Evolutionary conservation across 2,797 vertebrate species (phyloP), one percentile per base, ranked within the genome.

Genomic region (Anisognathus igniventris): DNA sequence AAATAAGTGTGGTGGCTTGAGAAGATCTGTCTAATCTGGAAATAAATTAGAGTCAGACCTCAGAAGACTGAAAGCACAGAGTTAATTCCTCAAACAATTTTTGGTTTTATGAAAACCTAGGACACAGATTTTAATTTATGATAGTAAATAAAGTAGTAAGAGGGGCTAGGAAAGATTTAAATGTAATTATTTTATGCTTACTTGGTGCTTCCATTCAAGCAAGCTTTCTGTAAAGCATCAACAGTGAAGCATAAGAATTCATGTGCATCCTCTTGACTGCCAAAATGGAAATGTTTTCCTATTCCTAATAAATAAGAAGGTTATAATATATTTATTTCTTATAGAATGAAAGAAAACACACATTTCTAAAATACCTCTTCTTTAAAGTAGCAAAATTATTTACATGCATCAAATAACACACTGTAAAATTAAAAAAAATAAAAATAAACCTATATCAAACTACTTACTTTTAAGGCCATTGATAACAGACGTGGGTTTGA

Each of bases 221-320:
- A 99, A 70, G 99, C 98, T 98, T 99, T 99, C 98, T 99, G 99
- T 98, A 99, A 99, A 98, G 99, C 99, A 92, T 99, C 99, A 81
- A 99, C 98, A 48, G 99, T 99, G 97, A 99, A 99, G 40, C 99
- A 98, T 93, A 99, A 98, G 94, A 99, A 99, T 95, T 99, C 99
- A 42, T 99, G 99, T 10, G 99, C 99, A 79, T 99, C 99, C 97
- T 99, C 99, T 94, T 99, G 99, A 96, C 98, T 99, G 86, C 99
- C 99, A 92, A 98, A 99, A 93, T 98, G 98, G 93, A 99, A 99
- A 97, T 99, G 99, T 97, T 99, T 99, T 88, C 99, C 99, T 97
- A 99, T 99, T 89, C 99, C 99, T 99, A 83, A 45, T 37, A 83
- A 92, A 94, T 21, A 86, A 87, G 58, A 87, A 80, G 4, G 3